A percentile compares a stretch with the other conserved stretches of the same genome.
These are phyloP conservation scores for Cylloceria caligata DNA, from an alignment of 2,888 invertebrate species.

Conservation along the genomic window DNA sequence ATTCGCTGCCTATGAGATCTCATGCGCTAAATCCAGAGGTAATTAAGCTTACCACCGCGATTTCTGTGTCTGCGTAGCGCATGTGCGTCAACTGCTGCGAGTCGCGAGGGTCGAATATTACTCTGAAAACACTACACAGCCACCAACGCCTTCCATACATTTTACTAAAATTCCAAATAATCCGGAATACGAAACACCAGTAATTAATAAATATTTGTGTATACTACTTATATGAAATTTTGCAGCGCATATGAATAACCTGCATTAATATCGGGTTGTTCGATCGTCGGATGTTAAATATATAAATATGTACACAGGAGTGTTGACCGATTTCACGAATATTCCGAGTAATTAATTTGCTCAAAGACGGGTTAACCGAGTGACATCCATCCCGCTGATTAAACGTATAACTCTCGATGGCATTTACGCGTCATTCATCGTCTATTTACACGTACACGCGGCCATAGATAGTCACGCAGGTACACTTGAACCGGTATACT, in stretches of 20 bases:
- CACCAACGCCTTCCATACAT: background rate
- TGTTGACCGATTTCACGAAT: slow-evolving; percentile 41
- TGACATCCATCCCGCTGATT: slow-evolving; percentile 54
- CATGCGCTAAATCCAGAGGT: slow-evolving; percentile 65
- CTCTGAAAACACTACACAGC: background rate
- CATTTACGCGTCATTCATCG: slow-evolving; percentile 44
- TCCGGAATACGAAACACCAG: background rate
- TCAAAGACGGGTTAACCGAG: slow-evolving; percentile 52
- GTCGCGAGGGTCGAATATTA: slow-evolving; percentile 43
- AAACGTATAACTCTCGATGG: slow-evolving; percentile 48
- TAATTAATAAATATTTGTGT: slow-evolving; percentile 32
- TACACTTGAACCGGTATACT: slow-evolving; percentile 2
- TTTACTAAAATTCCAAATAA: slow-evolving; percentile 4
- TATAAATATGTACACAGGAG: slow-evolving; percentile 41
- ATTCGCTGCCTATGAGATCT: slow-evolving; percentile 64
- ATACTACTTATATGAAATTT: slow-evolving; percentile 21
- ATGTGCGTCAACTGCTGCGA: background rate
- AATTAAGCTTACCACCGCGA: slow-evolving; percentile 63
- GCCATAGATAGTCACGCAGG: slow-evolving; percentile 29
- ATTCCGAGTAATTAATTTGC: slow-evolving; percentile 49
- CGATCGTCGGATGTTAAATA: slow-evolving; percentile 31
- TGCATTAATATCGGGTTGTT: slow-evolving; percentile 14
- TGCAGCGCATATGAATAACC: background rate
- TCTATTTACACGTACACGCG: slow-evolving; percentile 11
- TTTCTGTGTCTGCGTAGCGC: slow-evolving; percentile 21